These are phyloP conservation scores for Lasius fuliginosus DNA, from an alignment of 2,888 invertebrate species.

Conservation along the genomic window DNA sequence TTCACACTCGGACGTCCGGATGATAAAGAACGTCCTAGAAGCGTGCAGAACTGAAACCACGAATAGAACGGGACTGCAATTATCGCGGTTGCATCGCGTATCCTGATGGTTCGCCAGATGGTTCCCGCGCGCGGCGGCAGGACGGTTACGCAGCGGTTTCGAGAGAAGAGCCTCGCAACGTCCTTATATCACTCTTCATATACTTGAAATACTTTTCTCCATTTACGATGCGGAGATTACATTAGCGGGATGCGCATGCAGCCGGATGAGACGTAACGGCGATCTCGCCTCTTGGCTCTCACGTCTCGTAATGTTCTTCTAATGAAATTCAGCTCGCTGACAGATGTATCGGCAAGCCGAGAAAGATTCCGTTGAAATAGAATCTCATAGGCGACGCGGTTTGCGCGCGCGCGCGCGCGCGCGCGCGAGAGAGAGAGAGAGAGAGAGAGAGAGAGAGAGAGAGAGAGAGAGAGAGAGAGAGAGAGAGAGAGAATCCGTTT, in stretches of 20 bases:
- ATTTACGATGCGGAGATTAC: conserved; percentile 41
- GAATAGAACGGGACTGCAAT: conserved; percentile 36
- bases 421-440: too few relatives aligned
- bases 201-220: conserved; percentile 56
- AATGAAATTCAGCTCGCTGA: conserved; percentile 29
- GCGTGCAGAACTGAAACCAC: not conserved
- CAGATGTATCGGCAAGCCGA: conserved; percentile 28
- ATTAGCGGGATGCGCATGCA: conserved; percentile 38
- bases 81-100: conserved; percentile 54
- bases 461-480: conserved; percentile 46
- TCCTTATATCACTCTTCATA: conserved; percentile 43
- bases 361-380: conserved; percentile 65
- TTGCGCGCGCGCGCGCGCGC: too few relatives aligned
- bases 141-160: conserved; percentile 57
- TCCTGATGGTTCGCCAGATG: conserved; percentile 69
- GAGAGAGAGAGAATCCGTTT: conserved; percentile 68
- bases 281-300: conserved; percentile 32
- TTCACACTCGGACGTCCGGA: conserved; percentile 21
- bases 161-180: conserved; percentile 26
- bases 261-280: conserved; percentile 43
- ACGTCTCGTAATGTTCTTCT: conserved; percentile 23
- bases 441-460: not conserved
- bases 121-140: conserved; percentile 67
- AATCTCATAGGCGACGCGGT: conserved; percentile 59
- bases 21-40: conserved; percentile 10